Evolutionary conservation across 2,888 invertebrate genomes (phyloP).

Genomic region (Scaptomyza caliginosa): DNA sequence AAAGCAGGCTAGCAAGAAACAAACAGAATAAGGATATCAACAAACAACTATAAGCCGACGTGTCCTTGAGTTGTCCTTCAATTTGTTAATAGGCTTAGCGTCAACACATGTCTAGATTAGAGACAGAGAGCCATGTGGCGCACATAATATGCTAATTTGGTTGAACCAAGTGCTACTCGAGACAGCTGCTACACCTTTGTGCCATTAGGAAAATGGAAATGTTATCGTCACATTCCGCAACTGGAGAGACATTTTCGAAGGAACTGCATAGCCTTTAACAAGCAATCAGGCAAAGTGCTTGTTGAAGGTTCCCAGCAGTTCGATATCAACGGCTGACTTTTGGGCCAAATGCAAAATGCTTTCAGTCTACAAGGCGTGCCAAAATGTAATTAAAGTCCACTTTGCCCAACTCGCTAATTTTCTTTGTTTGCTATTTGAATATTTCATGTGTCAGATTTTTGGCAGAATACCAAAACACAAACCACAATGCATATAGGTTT

Average conservation of each 20-base stretch:
- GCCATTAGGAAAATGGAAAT: constrained; percentile 52
- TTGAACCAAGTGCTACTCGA: background rate
- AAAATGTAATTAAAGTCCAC: constrained; percentile 60
- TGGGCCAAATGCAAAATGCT: constrained; percentile 44
- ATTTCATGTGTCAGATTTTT: constrained; percentile 43
- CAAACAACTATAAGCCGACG: background rate
- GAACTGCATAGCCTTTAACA: constrained; percentile 5
- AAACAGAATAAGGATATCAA: constrained; percentile 1
- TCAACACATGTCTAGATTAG: constrained; percentile 10
- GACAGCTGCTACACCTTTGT: constrained; percentile 23
- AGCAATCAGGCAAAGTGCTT: constrained; percentile 70
- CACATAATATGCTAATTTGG: constrained; percentile 43
- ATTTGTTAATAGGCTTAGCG: constrained; percentile 15
- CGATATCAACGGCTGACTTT: constrained; percentile 27
- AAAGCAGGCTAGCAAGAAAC: background rate
- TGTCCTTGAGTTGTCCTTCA: constrained; percentile 21
- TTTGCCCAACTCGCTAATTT: background rate
- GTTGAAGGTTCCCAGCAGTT: constrained; percentile 28
- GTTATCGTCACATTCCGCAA: constrained; percentile 14
- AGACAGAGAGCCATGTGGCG: constrained; percentile 10
- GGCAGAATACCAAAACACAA: constrained; percentile 15
- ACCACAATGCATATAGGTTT: constrained; percentile 31
- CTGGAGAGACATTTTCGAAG: background rate
- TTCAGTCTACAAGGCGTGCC: constrained; percentile 37
- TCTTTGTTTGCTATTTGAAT: constrained; percentile 43